Percentiles rank a stretch among this genome's conserved stretches.
Conservation (phyloP, 2,797 vertebrate species). For the Peromyscus aztecus region DNA sequence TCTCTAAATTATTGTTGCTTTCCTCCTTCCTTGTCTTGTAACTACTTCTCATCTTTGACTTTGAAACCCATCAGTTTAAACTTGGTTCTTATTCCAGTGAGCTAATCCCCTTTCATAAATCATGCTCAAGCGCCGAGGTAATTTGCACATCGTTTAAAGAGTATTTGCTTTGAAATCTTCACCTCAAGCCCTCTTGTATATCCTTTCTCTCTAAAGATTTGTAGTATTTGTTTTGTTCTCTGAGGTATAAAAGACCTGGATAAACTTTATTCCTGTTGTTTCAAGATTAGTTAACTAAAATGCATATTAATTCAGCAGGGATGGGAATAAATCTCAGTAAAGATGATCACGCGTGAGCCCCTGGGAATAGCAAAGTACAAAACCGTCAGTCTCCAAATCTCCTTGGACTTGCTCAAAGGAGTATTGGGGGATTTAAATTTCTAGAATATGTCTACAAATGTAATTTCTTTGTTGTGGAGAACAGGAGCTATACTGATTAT, state of each 20-base stretch:
- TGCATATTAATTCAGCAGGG: conserved; percentile 91
- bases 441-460: conserved; percentile 85
- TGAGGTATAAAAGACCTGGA: conserved; percentile 92
- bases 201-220: conserved; percentile 91
- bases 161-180: conserved; percentile 94
- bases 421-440: conserved; percentile 87
- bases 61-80: conserved; percentile 90
- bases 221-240: conserved; percentile 93
- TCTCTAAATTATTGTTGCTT: conserved; percentile 84
- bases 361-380: conserved; percentile 87
- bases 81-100: conserved; percentile 90
- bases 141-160: conserved; percentile 93
- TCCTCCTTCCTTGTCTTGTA: conserved; percentile 86
- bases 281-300: conserved; percentile 93
- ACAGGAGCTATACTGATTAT: conserved; percentile 83
- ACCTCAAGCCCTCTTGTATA: conserved; percentile 92
- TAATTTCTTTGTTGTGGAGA: conserved; percentile 87
- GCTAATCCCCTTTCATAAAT: conserved; percentile 92
- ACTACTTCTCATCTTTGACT: conserved; percentile 88
- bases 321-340: conserved; percentile 89
- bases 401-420: conserved; percentile 89
- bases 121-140: conserved; percentile 91
- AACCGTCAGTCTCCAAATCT: conserved; percentile 90
- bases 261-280: conserved; percentile 93
- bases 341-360: conserved; percentile 88